These are phyloP conservation scores for Dicrostonyx torquatus DNA, from an alignment of 2,797 vertebrate species.

Conservation along the genomic window DNA sequence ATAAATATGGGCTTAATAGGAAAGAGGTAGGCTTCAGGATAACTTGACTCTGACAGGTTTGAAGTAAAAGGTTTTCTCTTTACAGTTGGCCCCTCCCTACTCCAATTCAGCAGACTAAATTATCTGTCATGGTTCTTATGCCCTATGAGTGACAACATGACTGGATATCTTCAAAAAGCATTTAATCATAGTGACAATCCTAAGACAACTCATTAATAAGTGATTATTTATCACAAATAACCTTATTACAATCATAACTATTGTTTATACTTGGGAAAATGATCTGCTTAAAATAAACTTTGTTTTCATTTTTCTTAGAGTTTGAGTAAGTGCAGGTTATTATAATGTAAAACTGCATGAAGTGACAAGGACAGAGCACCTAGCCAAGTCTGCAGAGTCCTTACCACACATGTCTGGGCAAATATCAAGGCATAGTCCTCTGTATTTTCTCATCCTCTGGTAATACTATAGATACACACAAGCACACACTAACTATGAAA, in stretches of 20 bases:
- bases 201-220: constrained; percentile 63
- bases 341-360: not conserved
- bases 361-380: not conserved
- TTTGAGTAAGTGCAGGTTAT: constrained; percentile 29
- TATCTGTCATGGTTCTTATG: constrained; percentile 4
- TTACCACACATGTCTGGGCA: not conserved
- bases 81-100: not conserved
- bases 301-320: constrained; percentile 27
- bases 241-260: constrained; percentile 48
- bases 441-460: not conserved
- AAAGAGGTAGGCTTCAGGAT: not conserved
- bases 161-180: constrained; percentile 34
- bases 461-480: not conserved
- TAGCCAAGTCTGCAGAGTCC: not conserved
- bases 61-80: not conserved
- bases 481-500: not conserved
- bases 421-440: not conserved
- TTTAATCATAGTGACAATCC: constrained; percentile 51
- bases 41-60: not conserved
- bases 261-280: constrained; percentile 55
- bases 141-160: not conserved
- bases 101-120: constrained; percentile 13
- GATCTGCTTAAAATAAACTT: constrained; percentile 31
- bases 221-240: constrained; percentile 59
- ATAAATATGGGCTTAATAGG: not conserved